Base-by-base conservation (phyloP, 2,888 invertebrate species). In the Eucera pruinosa region DNA sequence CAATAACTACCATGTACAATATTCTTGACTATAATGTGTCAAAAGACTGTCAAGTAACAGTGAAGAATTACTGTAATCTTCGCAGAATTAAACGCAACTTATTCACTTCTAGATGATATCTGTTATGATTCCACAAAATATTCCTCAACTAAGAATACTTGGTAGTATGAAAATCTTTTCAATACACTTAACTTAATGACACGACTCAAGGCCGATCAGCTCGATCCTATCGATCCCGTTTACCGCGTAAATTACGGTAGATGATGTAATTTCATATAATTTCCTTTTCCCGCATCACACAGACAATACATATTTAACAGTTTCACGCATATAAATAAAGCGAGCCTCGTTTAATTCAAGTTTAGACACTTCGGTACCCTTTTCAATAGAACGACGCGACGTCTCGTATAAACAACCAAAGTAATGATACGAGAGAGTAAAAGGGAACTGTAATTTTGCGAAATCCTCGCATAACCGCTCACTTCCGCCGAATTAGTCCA, bases 261-360 rank as follows among this genome's bases (percentile, higher is more conserved):
- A 62, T 50, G 55, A 69, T 62, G 69, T 69, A 74, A 69, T 74
- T 69, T 62, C 54, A 27, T 55, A 36, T 50, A 69, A 74, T 74
- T 57, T 69, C 27, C 61, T 54, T 27, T 50, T 69, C 43, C 23
- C 45, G 25, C 27, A 7, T 2, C 45, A 4, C 15, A 43, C 27
- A 20, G 18, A 30, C 30, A 15, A 36, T 48, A 30, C 0, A 48
- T 39, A 39, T 55, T 48, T 57, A 47, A 30, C 54, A 18, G 13
- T 33, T 20, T 3, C 39, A 36, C 33, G 68, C 30, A 13, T 39
- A 54, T 39, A 20, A 58, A 58, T 58, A 54, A 61, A 68, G 20
- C 57, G 13, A 33, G 27, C 6, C 27, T 39, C 9, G 36, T 45
- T 20, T 23, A 50, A 20, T n/a, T 9, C 23, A 20, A 58, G 27